Percentiles rank a stretch among this genome's conserved stretches.
Conservation (phyloP, 2,888 invertebrate species). For the Iphiclides podalirius region DNA sequence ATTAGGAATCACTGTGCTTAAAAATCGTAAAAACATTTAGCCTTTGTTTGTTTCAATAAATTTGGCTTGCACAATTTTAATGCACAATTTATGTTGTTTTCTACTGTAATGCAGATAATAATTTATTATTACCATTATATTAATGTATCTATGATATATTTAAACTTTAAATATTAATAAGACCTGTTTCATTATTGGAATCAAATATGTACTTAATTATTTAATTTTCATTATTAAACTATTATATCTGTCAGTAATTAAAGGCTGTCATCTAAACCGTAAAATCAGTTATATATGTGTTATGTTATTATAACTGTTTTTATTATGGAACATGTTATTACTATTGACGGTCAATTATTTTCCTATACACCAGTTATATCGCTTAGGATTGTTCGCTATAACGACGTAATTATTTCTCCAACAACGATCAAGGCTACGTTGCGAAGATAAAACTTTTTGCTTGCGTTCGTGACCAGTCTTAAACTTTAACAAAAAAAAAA, state of each 20-base stretch:
- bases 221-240: too few relatives aligned
- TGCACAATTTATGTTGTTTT: too few relatives aligned
- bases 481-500: constrained; percentile 54
- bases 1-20: background rate
- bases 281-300: too few relatives aligned
- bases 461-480: constrained; percentile 68
- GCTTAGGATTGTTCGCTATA: constrained; percentile 34
- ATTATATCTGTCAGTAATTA: too few relatives aligned
- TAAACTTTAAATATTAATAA: too few relatives aligned
- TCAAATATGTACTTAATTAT: too few relatives aligned
- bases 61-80: background rate
- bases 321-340: constrained; percentile 14
- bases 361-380: constrained; percentile 11
- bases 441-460: constrained; percentile 68
- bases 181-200: too few relatives aligned
- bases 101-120: too few relatives aligned
- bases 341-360: constrained; percentile 4
- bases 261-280: too few relatives aligned
- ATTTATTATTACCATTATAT: too few relatives aligned
- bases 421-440: constrained; percentile 71
- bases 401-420: constrained; percentile 65
- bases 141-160: too few relatives aligned
- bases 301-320: too few relatives aligned
- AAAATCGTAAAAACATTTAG: background rate
- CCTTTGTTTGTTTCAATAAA: background rate